These are phyloP conservation scores for Conopomorpha cramerella DNA, from an alignment of 1,140 invertebrate species.

Conservation along the genomic window DNA sequence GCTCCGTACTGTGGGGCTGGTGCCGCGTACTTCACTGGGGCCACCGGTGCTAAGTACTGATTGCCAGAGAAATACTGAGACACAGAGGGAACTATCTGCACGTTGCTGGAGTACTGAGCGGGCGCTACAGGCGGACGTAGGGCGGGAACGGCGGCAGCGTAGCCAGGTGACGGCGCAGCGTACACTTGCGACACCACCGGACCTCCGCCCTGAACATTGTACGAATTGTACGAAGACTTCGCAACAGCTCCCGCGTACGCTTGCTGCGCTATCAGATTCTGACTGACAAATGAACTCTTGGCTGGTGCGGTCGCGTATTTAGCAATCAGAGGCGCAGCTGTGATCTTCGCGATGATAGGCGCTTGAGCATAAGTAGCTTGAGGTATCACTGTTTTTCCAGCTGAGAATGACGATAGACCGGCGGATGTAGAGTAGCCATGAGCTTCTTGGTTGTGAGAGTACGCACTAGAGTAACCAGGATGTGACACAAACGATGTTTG, in stretches of 20 bases:
- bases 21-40: conserved; percentile 10
- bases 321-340: conserved; percentile 47
- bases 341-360: conserved; percentile 52
- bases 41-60: conserved; percentile 4
- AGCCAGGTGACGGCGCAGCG: conserved; percentile 28
- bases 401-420: conserved; percentile 31
- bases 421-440: conserved; percentile 52
- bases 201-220: conserved; percentile 20
- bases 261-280: conserved; percentile 30
- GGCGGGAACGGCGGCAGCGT: conserved; percentile 24
- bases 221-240: conserved; percentile 34
- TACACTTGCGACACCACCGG: conserved; percentile 47
- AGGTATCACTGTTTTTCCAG: conserved; percentile 23
- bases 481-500: conserved; percentile 17
- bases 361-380: conserved; percentile 46
- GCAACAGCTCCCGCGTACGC: conserved; percentile 20
- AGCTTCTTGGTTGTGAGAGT: conserved; percentile 21
- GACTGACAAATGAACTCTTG: conserved; percentile 20
- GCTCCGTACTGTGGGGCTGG: conserved; percentile 12
- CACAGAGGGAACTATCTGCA: conserved; percentile 9
- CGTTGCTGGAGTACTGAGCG: conserved; percentile 10
- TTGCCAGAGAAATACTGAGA: conserved; percentile 13
- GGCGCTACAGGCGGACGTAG: conserved; percentile 11
- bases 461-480: conserved; percentile 13
- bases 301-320: conserved; percentile 30